Evolutionary conservation across 1,140 invertebrate species (phyloP), one percentile per base, ranked within the genome.

Genomic region (Drosophila subpulchrella): DNA sequence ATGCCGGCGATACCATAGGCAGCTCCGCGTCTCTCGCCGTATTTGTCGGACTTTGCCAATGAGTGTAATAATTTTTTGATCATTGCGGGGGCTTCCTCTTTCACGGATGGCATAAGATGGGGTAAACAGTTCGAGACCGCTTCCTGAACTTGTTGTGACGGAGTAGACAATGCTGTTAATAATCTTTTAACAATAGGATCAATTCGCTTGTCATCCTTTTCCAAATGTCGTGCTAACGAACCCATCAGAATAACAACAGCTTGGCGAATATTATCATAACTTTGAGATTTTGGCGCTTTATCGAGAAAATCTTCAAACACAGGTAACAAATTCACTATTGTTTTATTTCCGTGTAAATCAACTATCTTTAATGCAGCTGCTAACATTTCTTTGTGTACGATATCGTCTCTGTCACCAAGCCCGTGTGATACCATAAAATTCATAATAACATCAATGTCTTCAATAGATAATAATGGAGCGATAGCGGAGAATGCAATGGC

Each of bases 161-260:
- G 98, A 39, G 98, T 99, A 6, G 97, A 97, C 0, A 99, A 93
- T 4, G 98, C 97, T 68, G 96, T 95, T 41, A 99, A 95, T 34
- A 99, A 93, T 82, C 98, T 95, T 74, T 95, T 95, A 13, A 99
- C 96, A 80, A 99, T 99, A 3, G 98, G 98, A 90, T 97, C 97
- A 51, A 97, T 95, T 93, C 98, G 92, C 1, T 95, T 94, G 93
- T 99, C 97, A 80, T 96, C 96, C 54, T 96, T 96, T 67, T 98
- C 97, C 74, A 99, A 95, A 95, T 99, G 98, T 39, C 97, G 95
- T 2, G 98, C 98, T 70, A 99, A 93, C 0, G 97, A 98, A 13
- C 99, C 99, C 96, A 99, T 98, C 8, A 99, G 93, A 83, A 99
- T 97, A 34, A 99, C 97, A 42, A 99, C 97, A 78, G 97, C 97